phyloP scores from a whole-genome alignment of 2,888 invertebrate species.

The Sminthurides aquaticus region DNA sequence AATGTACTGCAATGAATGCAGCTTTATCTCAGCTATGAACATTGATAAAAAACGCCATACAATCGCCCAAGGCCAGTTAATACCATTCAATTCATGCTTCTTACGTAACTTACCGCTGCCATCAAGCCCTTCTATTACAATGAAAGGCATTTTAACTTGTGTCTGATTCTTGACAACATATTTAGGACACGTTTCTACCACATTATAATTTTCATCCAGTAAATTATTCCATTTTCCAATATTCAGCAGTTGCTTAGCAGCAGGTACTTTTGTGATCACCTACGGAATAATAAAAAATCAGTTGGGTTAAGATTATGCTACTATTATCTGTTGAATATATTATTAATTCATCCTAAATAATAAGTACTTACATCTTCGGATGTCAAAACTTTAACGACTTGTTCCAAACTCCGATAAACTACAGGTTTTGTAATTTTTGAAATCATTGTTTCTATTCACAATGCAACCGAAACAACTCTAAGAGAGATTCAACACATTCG shows the following conservation, averaged over 20 bases:
- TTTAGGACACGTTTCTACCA: conserved; percentile 22
- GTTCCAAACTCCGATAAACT: conserved; percentile 37
- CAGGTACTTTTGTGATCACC: conserved; percentile 29
- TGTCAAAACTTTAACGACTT: conserved; percentile 33
- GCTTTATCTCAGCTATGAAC: too few species aligned
- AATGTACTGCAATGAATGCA: too few species aligned
- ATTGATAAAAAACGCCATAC: too few species aligned
- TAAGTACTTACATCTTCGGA: conserved; percentile 32
- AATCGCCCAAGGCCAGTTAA: too few species aligned
- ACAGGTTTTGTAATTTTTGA: too few species aligned
- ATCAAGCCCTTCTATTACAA: conserved; percentile 51
- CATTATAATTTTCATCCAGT: conserved; percentile 26
- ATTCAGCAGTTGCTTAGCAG: conserved; percentile 36
- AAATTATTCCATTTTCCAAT: conserved; percentile 32
- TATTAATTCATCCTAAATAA: background rate
- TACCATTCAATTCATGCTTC: background rate
- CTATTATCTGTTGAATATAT: too few species aligned
- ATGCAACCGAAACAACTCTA: too few species aligned
- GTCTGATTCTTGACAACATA: conserved; percentile 27
- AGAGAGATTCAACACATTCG: too few species aligned
- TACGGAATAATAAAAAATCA: conserved; percentile 11
- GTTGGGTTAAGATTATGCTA: conserved; percentile 2
- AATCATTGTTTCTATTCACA: too few species aligned
- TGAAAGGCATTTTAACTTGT: conserved; percentile 47
- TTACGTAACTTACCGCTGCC: conserved; percentile 47